These are phyloP conservation scores for Drosophila ananassae DNA, from an alignment of 1,140 invertebrate genomes.

Conservation along the genomic window DNA sequence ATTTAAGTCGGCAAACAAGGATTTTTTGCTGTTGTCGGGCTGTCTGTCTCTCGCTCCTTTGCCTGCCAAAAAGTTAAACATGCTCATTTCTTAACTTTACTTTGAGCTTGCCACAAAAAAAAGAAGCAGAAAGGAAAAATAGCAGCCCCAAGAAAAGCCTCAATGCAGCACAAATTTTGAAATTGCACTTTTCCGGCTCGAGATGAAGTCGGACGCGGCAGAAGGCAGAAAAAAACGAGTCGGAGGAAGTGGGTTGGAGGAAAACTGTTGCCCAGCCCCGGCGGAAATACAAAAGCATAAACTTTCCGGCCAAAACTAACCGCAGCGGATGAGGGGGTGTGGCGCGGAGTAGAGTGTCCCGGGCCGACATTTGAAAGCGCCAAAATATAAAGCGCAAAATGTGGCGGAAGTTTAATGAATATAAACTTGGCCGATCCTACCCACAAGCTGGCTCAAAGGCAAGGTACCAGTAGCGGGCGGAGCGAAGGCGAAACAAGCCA, in stretches of 20 bases:
- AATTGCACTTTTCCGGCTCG: conserved; percentile 74
- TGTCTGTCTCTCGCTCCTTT: conserved; percentile 23
- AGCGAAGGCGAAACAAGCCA: conserved; percentile 16
- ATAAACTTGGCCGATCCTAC: conserved; percentile 65
- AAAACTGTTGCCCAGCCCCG: conserved; percentile 56
- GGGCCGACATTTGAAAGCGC: conserved; percentile 48
- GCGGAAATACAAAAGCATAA: conserved; percentile 80
- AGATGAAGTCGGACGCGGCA: conserved; percentile 30
- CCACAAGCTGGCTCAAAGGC: conserved; percentile 32
- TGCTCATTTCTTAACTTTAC: conserved; percentile 65
- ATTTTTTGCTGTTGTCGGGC: conserved; percentile 30
- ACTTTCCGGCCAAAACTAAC: conserved; percentile 76
- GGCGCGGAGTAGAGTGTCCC: conserved; percentile 27
- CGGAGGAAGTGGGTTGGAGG: conserved; percentile 24
- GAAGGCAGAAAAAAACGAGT: conserved; percentile 12
- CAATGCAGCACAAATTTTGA: conserved; percentile 65
- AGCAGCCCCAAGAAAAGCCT: conserved; percentile 38
- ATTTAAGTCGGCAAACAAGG: conserved; percentile 47
- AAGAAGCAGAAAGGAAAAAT: conserved; percentile 1
- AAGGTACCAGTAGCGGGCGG: background rate
- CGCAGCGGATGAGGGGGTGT: conserved; percentile 14
- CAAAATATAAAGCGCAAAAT: conserved; percentile 71
- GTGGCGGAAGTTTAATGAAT: conserved; percentile 80
- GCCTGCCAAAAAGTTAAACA: conserved; percentile 63
- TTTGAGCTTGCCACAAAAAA: conserved; percentile 29